Base-by-base conservation (phyloP, 2,888 invertebrate genomes). In the Drosophila hamatofila region DNA sequence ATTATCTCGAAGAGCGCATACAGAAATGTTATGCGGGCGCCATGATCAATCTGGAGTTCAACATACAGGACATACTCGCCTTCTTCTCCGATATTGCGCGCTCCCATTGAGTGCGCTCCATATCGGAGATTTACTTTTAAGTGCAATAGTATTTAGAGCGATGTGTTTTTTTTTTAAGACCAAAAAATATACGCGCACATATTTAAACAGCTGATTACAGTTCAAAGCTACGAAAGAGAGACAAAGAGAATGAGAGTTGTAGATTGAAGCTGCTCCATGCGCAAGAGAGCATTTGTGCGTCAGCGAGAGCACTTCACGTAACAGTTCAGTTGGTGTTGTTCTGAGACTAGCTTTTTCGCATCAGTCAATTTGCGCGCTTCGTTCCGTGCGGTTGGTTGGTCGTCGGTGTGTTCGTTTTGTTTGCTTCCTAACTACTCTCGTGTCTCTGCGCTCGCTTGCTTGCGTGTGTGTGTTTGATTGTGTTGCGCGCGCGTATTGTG, bases 21-120 rank as follows among this genome's bases (percentile, higher is more conserved):
- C 97, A 97, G 89, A 96, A 97, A 83, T 99, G 99, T 93, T 99
- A 99, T 94, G 98, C 98, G 16, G 98, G 97, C 78, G 97, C 98
- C 51, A 97, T 97, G 94, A 97, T 99, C 78, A 95, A 96, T 64
- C 94, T 99, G 83, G 99, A 99, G 92, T 99, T 99, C 92, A 96
- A 97, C 61, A 98, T 99, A 84, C 96, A 97, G 89, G 98, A 99
- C 93, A 97, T 99, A 83, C 95, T 99, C 72, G 96, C 96, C 92
- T 99, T 97, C 93, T 99, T 99, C 94, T 98, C 99, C 9, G 99
- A 99, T 93, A 99, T 99, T 92, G 99, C 99, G 44, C 95, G 97
- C 87, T 97, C 98, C 60, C 98, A 99, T 94, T 98, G 94, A 77
- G 52, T 9, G 14, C 23, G 16, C 35, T 4, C 14, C 35, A 2